Evolutionary conservation across 2,113 vertebrate genomes (phyloP), one percentile per base, ranked within the genome.

Genomic region (Sylvia atricapilla): DNA sequence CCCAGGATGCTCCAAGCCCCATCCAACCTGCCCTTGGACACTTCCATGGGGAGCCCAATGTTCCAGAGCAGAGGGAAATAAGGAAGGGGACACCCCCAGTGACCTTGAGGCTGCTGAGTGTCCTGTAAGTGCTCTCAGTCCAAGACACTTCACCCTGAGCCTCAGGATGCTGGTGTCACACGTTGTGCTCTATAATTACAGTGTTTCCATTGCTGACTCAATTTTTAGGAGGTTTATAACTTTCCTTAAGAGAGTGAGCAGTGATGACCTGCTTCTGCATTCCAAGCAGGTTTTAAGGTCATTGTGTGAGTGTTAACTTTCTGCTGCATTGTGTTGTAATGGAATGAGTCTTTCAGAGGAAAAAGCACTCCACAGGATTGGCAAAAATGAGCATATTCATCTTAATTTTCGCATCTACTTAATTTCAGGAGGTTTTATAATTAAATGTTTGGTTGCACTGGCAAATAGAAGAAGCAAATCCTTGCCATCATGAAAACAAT

Each of bases 381-480:
- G 97, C 97, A 95, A 97, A 97, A 98, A 97, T 92, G 95, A 97
- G 89, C 82, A 92, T 94, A 97, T 98, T 98, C 90, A 94, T 98
- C 98, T 98, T 97, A 90, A 98, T 98, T 98, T 97, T 96, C 27
- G 12, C 96, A 90, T 97, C 87, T 93, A 95, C 95, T 95, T 96
- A 96, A 94, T 97, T 95, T 91, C 87, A 95, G 95, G 91, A 92
- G 91, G 73, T 97, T 97, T 97, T 95, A 80, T 95, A 97, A 98
- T 97, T 97, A 97, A 98, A 97, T 97, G 94, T 98, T 98, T 98
- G 96, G 96, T 96, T 97, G 91, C 94, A 69, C 87, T 90, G 92
- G 92, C 78, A 97, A 97, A 96, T 64, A 94, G 84, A 96, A 77
- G 86, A 72, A 96, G 88, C 69, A 93, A 79, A 63, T 94, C 91